Evolutionary conservation across 2,888 invertebrate species (phyloP), one percentile per base, ranked within the genome.

Genomic region (Tenodera sinensis): DNA sequence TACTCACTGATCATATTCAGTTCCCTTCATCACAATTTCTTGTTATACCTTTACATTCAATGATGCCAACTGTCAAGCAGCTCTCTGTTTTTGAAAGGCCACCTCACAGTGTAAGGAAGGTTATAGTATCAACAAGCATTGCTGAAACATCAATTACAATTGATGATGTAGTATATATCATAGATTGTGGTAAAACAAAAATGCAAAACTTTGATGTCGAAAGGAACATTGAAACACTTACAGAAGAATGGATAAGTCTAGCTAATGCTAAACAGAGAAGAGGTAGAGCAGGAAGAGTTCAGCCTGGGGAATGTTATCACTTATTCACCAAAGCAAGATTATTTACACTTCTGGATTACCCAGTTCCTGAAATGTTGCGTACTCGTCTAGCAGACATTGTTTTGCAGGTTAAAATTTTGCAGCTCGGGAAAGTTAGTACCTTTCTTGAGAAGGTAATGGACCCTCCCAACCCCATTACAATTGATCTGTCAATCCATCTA

Each of bases 61-160:
- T 97, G 93, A 95, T 99, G 95, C 96, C 98, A 0, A 96, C 98
- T 0, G 93, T 96, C 9, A 96, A 98, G 91, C 99, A 99, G 92
- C 96, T 95, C 91, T 94, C 95, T 91, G 96, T 98, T 92, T 99
- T 99, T 92, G 93, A 95, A 15, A 94, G 94, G 87, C 97, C 98
- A 0, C 96, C 96, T 0, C 88, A 91, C 0, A 95, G 92, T 92
- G 90, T 91, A 85, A 25, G 98, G 12, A 98, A 98, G 94, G 97
- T 99, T 89, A 96, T 99, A 86, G 94, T 99, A 87, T 96, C 99
- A 0, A 99, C 99, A 0, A 97, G 97, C 91, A 98, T 99, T 90
- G 98, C 99, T 0, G 99, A 99, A 94, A 98, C 98, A 0, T 98
- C 98, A 28, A 98, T 99, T 90, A 99, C 99, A 6, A 98, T 99